phyloP scores from a whole-genome alignment of 2,888 invertebrate genomes.

The Hemicrepidius hirtus region DNA sequence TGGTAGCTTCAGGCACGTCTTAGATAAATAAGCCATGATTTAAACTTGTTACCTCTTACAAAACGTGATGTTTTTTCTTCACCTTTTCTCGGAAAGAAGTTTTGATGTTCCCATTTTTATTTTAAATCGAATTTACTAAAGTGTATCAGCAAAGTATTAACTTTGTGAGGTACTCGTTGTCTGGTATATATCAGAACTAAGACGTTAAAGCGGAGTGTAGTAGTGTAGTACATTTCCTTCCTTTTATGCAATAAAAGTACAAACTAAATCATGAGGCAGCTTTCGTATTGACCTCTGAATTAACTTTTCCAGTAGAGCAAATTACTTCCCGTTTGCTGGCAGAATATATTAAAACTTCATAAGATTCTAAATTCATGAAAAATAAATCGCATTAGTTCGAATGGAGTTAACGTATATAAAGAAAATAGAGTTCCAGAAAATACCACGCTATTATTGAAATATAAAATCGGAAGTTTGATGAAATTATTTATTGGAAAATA shows the following conservation, averaged over 20 bases:
- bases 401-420: constrained; percentile 42
- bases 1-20: constrained; percentile 40
- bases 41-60: constrained; percentile 45
- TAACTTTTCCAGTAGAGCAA: constrained; percentile 45
- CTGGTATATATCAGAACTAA: neutral
- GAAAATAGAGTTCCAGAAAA: constrained; percentile 34
- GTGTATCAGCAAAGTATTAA: constrained; percentile 11
- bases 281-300: constrained; percentile 46
- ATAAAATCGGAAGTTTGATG: constrained; percentile 38
- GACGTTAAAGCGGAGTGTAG: neutral
- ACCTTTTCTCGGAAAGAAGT: constrained; percentile 26
- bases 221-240: constrained; percentile 5
- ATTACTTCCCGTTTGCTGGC: constrained; percentile 42
- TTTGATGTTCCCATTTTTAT: constrained; percentile 20
- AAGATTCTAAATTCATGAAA: constrained; percentile 49
- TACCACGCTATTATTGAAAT: constrained; percentile 38
- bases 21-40: constrained; percentile 49
- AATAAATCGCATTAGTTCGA: constrained; percentile 50
- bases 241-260: constrained; percentile 22
- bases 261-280: constrained; percentile 22
- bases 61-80: constrained; percentile 42
- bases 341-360: constrained; percentile 52
- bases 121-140: constrained; percentile 11
- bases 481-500: constrained; percentile 39
- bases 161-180: neutral